Conservation (phyloP, 2,888 invertebrate species). For the Belgica antarctica region DNA sequence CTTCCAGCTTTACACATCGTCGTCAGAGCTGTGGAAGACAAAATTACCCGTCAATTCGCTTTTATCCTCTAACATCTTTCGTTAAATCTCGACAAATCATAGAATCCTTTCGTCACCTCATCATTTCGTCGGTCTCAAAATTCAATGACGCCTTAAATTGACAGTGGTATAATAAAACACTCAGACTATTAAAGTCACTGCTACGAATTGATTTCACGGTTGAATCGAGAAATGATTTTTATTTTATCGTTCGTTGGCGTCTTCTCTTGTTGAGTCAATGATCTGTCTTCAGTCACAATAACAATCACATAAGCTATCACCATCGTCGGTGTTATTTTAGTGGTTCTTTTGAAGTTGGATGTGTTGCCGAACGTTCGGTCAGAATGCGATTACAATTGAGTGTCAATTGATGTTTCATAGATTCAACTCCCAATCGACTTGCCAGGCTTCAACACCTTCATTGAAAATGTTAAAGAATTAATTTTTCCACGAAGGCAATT, state of each 20-base stretch:
- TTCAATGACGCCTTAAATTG: slow-evolving; percentile 8
- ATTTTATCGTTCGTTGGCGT: neutral
- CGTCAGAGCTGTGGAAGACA: neutral
- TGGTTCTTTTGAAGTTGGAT: no score
- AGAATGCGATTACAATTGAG: no score
- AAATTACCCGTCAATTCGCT: neutral
- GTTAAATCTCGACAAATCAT: neutral
- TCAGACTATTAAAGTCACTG: neutral
- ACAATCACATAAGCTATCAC: neutral
- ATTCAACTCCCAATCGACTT: no score
- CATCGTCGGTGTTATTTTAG: no score
- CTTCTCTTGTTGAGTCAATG: slow-evolving; percentile 16
- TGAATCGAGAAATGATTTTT: neutral
- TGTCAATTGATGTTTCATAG: no score
- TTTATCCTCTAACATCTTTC: neutral
- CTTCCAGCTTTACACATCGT: neutral
- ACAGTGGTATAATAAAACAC: slow-evolving; percentile 9
- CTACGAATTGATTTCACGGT: neutral
- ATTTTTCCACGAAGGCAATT: no score
- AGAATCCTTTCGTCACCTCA: neutral
- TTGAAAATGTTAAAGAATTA: no score
- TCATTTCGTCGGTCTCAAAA: neutral
- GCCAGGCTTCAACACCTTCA: no score
- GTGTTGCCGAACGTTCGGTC: no score
- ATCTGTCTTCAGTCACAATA: slow-evolving; percentile 15